Evolutionary conservation across 2,797 vertebrate species (phyloP).

Genomic region (Loris lydekkerianus): DNA sequence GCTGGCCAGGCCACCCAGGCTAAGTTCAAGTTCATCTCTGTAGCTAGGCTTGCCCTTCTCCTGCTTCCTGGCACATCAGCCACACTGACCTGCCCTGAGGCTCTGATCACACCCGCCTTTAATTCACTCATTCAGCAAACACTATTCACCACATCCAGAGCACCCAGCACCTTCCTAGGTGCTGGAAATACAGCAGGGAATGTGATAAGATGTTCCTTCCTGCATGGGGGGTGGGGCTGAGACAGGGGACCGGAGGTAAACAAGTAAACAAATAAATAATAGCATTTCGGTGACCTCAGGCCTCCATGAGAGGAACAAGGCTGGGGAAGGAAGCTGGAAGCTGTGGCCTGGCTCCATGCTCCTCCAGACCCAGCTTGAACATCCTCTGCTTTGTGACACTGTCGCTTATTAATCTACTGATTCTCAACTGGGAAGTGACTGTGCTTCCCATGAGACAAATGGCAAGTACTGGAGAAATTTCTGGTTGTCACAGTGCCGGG

Average conservation of each 20-base stretch:
- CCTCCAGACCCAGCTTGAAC: no score
- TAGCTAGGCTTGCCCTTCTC: not conserved
- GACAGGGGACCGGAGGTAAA: accelerated
- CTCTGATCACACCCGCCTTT: accelerated
- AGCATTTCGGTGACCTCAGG: accelerated
- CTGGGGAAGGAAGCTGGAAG: accelerated
- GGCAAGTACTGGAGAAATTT: no score
- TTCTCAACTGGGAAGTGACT: no score
- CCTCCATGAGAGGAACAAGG: not conserved
- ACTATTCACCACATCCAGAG: accelerated
- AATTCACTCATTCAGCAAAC: not conserved
- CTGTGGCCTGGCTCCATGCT: accelerated
- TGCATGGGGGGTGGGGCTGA: not conserved
- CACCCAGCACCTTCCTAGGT: not conserved
- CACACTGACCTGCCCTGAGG: not conserved
- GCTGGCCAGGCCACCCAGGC: not conserved
- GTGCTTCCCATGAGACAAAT: no score
- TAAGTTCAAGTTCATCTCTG: not conserved
- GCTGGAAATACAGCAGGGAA: not conserved
- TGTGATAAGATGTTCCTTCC: not conserved
- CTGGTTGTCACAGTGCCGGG: no score
- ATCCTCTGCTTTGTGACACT: no score
- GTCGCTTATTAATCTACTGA: no score
- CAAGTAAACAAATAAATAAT: not conserved
- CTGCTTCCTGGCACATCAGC: not conserved